phyloP scores from a whole-genome alignment of 1,140 invertebrate species.

The Drosophila oshimai region DNA sequence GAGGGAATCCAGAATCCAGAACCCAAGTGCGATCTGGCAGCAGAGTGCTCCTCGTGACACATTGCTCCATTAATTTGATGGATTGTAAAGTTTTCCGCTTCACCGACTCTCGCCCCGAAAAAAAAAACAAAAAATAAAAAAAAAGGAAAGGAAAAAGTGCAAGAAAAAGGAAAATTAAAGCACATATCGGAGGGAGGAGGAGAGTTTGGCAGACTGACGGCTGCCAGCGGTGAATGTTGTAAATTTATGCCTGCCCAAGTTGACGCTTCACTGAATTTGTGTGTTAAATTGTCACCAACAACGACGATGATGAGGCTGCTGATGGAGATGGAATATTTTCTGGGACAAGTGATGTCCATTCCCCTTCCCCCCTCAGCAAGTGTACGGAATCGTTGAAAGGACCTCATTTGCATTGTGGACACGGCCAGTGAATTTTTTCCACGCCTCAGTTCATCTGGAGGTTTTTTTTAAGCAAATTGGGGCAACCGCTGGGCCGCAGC shows the following conservation, averaged over 20 bases:
- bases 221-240: slow-evolving; percentile 32
- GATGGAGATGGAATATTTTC: slow-evolving; percentile 17
- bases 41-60: slow-evolving; percentile 65
- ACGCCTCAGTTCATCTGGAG: slow-evolving; percentile 54
- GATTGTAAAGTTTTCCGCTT: slow-evolving; percentile 80
- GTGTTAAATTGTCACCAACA: slow-evolving; percentile 74
- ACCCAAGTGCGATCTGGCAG: not conserved
- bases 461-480: slow-evolving; percentile 47
- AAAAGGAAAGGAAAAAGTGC: slow-evolving; percentile 41
- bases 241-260: slow-evolving; percentile 74
- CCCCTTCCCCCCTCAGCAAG: too few relatives aligned
- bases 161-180: slow-evolving; percentile 72
- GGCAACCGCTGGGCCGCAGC: slow-evolving; percentile 3
- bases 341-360: too few relatives aligned
- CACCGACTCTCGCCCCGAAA: slow-evolving; percentile 45
- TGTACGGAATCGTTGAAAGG: slow-evolving; percentile 47
- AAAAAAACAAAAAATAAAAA: slow-evolving; percentile 10
- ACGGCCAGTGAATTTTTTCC: slow-evolving; percentile 59
- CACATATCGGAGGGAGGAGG: slow-evolving; percentile 30
- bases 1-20: slow-evolving; percentile 4
- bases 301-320: slow-evolving; percentile 10
- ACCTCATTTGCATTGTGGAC: slow-evolving; percentile 75
- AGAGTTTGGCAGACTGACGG: not conserved
- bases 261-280: slow-evolving; percentile 73
- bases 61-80: slow-evolving; percentile 81